Conservation (phyloP, 2,797 vertebrate species). For the Perodicticus potto region DNA sequence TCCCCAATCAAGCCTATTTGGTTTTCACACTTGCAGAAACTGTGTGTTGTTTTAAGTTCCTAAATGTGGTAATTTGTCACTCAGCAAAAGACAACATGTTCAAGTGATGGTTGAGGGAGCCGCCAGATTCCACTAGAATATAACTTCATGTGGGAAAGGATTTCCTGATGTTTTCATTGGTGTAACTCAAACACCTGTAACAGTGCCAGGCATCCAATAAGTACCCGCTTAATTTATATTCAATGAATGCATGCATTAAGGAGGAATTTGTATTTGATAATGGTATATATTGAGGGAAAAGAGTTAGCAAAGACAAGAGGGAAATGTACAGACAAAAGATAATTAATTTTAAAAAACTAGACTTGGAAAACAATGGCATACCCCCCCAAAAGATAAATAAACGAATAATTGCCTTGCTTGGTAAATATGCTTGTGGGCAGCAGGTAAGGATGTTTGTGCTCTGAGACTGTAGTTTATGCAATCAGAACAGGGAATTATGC, state of each 20-base stretch:
- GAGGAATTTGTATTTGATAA: neutral
- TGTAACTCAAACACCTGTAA: neutral
- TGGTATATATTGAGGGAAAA: neutral
- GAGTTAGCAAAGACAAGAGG: neutral
- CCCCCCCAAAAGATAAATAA: neutral
- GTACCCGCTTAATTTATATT: neutral
- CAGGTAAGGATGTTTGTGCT: fast-evolving
- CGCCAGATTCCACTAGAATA: neutral
- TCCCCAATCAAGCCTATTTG: neutral
- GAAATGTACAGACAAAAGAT: neutral
- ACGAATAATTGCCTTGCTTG: neutral
- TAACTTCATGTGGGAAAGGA: neutral
- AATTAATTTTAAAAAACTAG: neutral
- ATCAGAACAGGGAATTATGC: neutral
- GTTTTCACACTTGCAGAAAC: neutral
- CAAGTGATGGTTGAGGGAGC: neutral
- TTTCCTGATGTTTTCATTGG: neutral
- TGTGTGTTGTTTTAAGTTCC: neutral
- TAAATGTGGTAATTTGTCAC: neutral
- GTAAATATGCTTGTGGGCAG: neutral
- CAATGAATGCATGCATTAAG: neutral
- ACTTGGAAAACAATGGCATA: neutral
- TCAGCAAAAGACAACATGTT: neutral
- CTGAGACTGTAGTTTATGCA: neutral
- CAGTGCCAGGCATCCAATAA: neutral